A percentile compares a stretch with the other conserved stretches of the same genome.
These are phyloP conservation scores for Myotis vivesi DNA, from an alignment of 2,797 vertebrate species.

Conservation along the genomic window DNA sequence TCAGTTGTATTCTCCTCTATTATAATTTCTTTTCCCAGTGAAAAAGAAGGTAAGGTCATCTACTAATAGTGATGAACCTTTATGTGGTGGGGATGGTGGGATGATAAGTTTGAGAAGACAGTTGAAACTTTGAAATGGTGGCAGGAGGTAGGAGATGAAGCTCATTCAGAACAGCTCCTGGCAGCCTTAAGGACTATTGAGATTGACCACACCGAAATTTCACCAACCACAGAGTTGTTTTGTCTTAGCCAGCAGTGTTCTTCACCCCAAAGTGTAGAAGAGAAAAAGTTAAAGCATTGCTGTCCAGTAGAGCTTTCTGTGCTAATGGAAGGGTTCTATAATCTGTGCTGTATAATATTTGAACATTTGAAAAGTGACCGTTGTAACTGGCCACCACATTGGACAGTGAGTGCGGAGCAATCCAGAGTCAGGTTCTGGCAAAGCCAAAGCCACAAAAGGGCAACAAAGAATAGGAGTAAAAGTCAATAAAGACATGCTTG, in stretches of 20 bases:
- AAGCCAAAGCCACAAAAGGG: background rate
- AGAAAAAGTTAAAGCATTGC: background rate
- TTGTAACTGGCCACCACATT: background rate
- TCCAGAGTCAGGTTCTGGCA: background rate
- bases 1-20: background rate
- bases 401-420: rapidly evolving
- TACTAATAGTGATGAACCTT: background rate
- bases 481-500: background rate
- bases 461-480: background rate
- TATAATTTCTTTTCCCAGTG: background rate
- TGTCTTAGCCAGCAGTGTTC: background rate
- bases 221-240: background rate
- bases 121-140: background rate
- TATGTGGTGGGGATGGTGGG: too few species aligned
- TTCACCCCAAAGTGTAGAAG: background rate
- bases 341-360: background rate
- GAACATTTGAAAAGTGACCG: background rate
- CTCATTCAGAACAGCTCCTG: background rate
- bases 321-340: background rate
- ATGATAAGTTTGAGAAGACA: background rate
- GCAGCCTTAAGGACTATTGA: background rate
- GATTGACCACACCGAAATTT: background rate
- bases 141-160: background rate
- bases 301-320: background rate
- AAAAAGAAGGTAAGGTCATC: background rate